phyloP scores from a whole-genome alignment of 1,140 invertebrate species.

The Zophobas morio region DNA sequence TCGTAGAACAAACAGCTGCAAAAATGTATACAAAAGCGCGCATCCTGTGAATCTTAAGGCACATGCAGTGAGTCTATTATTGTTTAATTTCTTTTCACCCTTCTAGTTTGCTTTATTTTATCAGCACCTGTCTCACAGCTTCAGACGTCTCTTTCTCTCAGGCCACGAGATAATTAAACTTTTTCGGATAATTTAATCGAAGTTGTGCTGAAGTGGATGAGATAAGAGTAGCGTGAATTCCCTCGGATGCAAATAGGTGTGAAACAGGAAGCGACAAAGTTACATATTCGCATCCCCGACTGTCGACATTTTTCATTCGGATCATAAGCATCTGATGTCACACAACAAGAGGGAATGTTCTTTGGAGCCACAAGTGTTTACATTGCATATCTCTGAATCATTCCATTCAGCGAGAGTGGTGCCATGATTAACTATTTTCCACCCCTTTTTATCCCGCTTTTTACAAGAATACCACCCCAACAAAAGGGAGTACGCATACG shows the following conservation, averaged over 20 bases:
- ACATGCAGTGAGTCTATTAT: too few species aligned
- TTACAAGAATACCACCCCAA: conserved; percentile 24
- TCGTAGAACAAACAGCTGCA: too few species aligned
- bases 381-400: conserved; percentile 36
- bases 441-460: conserved; percentile 34
- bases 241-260: conserved; percentile 2
- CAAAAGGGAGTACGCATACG: conserved; percentile 26
- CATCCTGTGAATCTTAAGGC: too few species aligned
- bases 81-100: too few species aligned
- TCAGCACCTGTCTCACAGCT: too few species aligned
- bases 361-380: conserved; percentile 32
- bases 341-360: conserved; percentile 1
- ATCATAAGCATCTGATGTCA: conserved; percentile 22
- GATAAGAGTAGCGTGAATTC: conserved; percentile 11
- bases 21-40: too few species aligned
- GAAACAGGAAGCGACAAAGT: conserved; percentile 31
- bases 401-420: conserved; percentile 23
- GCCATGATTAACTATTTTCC: conserved; percentile 41
- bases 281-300: conserved; percentile 18
- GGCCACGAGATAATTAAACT: conserved; percentile 16
- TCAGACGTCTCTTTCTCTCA: not conserved
- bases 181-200: conserved; percentile 2
- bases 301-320: conserved; percentile 34
- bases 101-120: too few species aligned
- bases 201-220: conserved; percentile 27